Evolutionary conservation across 2,797 vertebrate genomes (phyloP).

Genomic region (Sparus aurata): DNA sequence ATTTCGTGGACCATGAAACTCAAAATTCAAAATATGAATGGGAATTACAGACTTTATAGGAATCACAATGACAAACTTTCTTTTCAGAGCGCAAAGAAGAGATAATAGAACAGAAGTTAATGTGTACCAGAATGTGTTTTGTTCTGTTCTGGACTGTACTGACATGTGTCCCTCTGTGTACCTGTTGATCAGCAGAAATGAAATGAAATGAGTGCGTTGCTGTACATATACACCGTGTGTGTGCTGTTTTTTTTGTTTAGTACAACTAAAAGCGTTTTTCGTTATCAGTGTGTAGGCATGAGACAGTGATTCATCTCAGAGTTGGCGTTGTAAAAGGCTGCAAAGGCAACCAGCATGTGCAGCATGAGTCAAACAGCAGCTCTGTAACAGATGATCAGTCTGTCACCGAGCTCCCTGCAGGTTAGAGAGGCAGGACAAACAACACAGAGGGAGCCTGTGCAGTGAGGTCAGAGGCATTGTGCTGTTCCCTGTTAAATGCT

Average conservation of each 20-base stretch:
- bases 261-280: slow-evolving; percentile 14
- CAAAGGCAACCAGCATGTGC: slow-evolving; percentile 29
- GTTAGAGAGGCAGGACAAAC: slow-evolving; percentile 41
- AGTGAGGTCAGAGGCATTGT: slow-evolving; percentile 8
- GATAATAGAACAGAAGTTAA: background rate
- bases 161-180: background rate
- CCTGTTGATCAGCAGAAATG: background rate
- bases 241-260: background rate
- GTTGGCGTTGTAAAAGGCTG: slow-evolving; percentile 24
- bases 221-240: slow-evolving; percentile 7
- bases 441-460: slow-evolving; percentile 17
- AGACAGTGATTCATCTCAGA: slow-evolving; percentile 45
- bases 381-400: slow-evolving; percentile 47
- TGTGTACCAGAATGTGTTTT: background rate
- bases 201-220: background rate
- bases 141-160: slow-evolving; percentile 4
- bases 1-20: no score
- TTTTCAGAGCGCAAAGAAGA: background rate
- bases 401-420: slow-evolving; percentile 37
- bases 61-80: background rate
- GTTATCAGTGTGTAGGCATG: slow-evolving; percentile 24
- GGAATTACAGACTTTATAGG: no score
- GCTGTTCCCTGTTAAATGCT: slow-evolving; percentile 9
- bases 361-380: slow-evolving; percentile 49
- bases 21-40: no score